phyloP scores from a whole-genome alignment of 1,140 invertebrate genomes.

The Platyscapa corneri region DNA sequence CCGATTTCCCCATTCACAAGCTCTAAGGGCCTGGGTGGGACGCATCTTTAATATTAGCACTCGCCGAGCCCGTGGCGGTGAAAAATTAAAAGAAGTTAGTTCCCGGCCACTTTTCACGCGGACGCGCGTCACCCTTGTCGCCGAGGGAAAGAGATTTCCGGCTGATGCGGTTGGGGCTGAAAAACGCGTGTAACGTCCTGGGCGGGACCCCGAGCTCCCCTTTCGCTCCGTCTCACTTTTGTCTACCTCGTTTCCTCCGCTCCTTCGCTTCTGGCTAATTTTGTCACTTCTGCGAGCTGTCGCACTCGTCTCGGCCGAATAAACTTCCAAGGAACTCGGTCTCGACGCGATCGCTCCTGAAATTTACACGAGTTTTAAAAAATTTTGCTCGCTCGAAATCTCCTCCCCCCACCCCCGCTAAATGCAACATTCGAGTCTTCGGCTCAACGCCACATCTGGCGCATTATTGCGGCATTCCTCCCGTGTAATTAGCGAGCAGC shows the following conservation, averaged over 20 bases:
- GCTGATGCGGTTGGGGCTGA: background rate
- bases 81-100: constrained; percentile 58
- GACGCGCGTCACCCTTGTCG: background rate
- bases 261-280: constrained; percentile 50
- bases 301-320: too few species aligned
- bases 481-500: too few species aligned
- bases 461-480: too few species aligned
- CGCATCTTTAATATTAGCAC: constrained; percentile 64
- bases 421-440: too few species aligned
- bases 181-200: constrained; percentile 36
- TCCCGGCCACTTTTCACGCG: constrained; percentile 50
- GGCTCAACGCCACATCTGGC: too few species aligned
- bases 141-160: constrained; percentile 34
- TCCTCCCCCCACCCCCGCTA: too few species aligned
- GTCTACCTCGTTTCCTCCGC: background rate
- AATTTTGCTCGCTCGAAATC: too few species aligned
- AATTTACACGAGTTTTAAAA: too few species aligned
- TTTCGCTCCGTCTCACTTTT: too few species aligned
- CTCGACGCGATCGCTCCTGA: background rate
- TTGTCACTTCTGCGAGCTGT: constrained; percentile 24
- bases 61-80: constrained; percentile 55
- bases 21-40: constrained; percentile 31
- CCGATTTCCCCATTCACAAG: constrained; percentile 40
- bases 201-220: constrained; percentile 9
- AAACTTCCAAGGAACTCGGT: background rate